Conservation (phyloP, 1,140 invertebrate species). For the Drosophila parabipectinata region DNA sequence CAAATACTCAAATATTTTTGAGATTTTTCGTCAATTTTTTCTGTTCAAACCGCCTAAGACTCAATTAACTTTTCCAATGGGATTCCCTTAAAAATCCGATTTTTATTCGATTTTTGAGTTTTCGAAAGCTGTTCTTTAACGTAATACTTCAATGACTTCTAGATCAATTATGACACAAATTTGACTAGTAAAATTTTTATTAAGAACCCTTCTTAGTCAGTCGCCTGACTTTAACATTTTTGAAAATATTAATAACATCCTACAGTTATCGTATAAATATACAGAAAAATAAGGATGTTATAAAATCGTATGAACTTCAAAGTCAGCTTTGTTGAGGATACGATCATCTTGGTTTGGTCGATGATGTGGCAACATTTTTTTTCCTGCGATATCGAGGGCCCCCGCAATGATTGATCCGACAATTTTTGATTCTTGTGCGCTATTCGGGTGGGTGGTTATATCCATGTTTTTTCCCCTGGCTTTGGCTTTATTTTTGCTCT, state of each 20-base stretch:
- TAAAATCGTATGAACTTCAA: background rate
- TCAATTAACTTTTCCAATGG: no score
- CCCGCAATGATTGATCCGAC: background rate
- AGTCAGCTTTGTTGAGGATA: background rate
- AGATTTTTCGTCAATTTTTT: no score
- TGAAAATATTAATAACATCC: background rate
- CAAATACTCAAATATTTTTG: no score
- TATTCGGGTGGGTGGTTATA: background rate
- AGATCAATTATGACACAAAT: no score
- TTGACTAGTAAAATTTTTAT: no score
- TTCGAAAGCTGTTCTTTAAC: no score
- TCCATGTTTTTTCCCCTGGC: background rate
- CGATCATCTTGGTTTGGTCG: background rate
- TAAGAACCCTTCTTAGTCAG: no score
- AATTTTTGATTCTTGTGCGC: background rate
- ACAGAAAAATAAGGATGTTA: background rate
- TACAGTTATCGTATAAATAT: background rate
- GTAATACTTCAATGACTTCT: no score
- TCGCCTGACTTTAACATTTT: background rate
- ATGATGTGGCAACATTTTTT: background rate
- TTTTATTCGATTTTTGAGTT: no score
- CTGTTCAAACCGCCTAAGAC: no score
- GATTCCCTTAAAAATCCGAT: no score
- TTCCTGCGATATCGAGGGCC: background rate
- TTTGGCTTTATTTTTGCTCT: background rate